A percentile compares a stretch with the other conserved stretches of the same genome.
These are phyloP conservation scores for Anagyrus pseudococci DNA, from an alignment of 2,888 invertebrate species.

Conservation along the genomic window DNA sequence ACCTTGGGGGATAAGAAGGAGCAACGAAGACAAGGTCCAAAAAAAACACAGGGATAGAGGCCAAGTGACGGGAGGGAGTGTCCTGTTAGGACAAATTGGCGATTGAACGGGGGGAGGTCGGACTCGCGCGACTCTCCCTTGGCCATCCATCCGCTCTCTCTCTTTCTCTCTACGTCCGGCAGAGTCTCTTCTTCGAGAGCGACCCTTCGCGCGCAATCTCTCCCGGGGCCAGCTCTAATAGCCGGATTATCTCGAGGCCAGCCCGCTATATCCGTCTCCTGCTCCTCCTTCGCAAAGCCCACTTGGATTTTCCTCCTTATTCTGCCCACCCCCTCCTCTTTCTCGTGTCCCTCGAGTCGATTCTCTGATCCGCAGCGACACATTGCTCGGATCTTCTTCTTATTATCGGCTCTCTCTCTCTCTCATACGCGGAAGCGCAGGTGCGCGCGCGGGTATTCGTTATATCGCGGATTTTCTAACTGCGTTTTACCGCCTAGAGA, in stretches of 20 bases:
- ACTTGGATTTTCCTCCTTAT: background rate
- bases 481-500: too few species aligned
- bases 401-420: too few species aligned
- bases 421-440: too few species aligned
- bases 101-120: conserved; percentile 11
- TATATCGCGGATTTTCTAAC: too few species aligned
- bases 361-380: too few species aligned
- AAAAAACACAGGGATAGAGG: conserved; percentile 44
- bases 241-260: conserved; percentile 56
- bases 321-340: background rate
- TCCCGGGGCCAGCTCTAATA: conserved; percentile 60
- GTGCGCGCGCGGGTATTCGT: too few species aligned
- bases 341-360: too few species aligned
- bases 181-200: conserved; percentile 20
- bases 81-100: conserved; percentile 60
- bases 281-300: background rate
- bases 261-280: conserved; percentile 36
- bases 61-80: conserved; percentile 47
- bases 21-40: conserved; percentile 43
- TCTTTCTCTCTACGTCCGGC: too few species aligned
- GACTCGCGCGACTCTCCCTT: too few species aligned
- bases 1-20: conserved; percentile 46
- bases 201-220: conserved; percentile 52
- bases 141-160: too few species aligned
- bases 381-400: too few species aligned